Evolutionary conservation across 2,888 invertebrate species (phyloP).

Genomic region (Drosophila neoperkinsi): DNA sequence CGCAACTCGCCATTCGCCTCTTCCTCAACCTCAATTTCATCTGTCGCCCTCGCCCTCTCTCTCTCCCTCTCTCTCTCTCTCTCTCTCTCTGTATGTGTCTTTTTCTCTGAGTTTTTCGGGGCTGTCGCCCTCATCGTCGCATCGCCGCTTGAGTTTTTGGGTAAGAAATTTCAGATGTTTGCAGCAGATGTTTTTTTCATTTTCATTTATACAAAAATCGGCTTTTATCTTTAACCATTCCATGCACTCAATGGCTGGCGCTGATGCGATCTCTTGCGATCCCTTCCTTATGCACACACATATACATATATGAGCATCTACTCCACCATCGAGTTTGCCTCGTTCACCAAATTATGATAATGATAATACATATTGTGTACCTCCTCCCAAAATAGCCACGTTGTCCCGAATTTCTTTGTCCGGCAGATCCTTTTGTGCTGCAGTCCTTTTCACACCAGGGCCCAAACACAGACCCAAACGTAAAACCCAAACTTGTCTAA

Average conservation of each 20-base stretch:
- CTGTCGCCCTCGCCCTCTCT: not conserved
- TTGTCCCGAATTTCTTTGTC: constrained; percentile 26
- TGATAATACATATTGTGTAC: constrained; percentile 52
- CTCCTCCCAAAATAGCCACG: constrained; percentile 10
- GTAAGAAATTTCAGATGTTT: constrained; percentile 64
- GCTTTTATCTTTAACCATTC: constrained; percentile 62
- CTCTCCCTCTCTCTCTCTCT: not conserved
- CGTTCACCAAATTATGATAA: constrained; percentile 66
- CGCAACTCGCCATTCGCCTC: constrained; percentile 7
- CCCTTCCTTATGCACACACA: not conserved
- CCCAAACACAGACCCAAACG: constrained; percentile 2
- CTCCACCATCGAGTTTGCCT: constrained; percentile 13
- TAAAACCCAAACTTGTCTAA: constrained; percentile 37
- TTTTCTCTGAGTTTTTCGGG: not conserved
- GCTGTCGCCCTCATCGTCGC: constrained; percentile 30
- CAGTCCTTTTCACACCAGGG: constrained; percentile 60
- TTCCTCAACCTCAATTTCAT: constrained; percentile 19
- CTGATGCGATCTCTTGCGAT: constrained; percentile 58
- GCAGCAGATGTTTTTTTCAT: constrained; percentile 68
- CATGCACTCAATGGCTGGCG: constrained; percentile 49
- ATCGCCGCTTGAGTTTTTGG: constrained; percentile 35
- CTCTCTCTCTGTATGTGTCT: not conserved
- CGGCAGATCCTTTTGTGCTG: constrained; percentile 45
- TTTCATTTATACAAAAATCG: constrained; percentile 52
- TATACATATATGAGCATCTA: constrained; percentile 27